phyloP scores from a whole-genome alignment of 2,888 invertebrate genomes.

The Scaptomyza polygonia region DNA sequence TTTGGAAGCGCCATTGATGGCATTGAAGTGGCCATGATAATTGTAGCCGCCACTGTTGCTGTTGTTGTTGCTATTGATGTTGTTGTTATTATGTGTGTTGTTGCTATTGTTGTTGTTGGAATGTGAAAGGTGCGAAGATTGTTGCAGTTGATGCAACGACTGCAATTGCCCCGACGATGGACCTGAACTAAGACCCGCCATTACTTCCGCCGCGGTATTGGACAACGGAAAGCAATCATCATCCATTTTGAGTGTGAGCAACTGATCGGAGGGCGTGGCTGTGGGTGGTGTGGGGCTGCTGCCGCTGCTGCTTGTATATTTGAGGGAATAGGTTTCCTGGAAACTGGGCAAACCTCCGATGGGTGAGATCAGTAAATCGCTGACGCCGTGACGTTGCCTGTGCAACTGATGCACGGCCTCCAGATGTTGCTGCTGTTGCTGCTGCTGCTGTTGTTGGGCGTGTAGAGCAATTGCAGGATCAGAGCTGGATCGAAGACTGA shows the following conservation, averaged over 20 bases:
- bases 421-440: slow-evolving; percentile 70
- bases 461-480: slow-evolving; percentile 84
- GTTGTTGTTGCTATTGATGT: slow-evolving; percentile 21
- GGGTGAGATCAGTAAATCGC: slow-evolving; percentile 71
- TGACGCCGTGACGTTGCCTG: slow-evolving; percentile 48
- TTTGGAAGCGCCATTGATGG: slow-evolving; percentile 74
- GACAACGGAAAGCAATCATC: slow-evolving; percentile 92
- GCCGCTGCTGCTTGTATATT: slow-evolving; percentile 86
- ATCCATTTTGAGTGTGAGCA: slow-evolving; percentile 92
- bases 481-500: slow-evolving; percentile 83
- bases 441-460: slow-evolving; percentile 68
- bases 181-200: slow-evolving; percentile 56
- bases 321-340: slow-evolving; percentile 94
- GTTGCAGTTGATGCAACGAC: slow-evolving; percentile 34
- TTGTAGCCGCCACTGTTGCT: slow-evolving; percentile 69
- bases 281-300: slow-evolving; percentile 62
- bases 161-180: slow-evolving; percentile 63
- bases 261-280: slow-evolving; percentile 67
- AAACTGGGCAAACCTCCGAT: slow-evolving; percentile 89
- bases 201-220: slow-evolving; percentile 68
- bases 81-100: slow-evolving; percentile 34
- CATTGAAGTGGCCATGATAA: slow-evolving; percentile 84
- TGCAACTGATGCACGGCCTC: slow-evolving; percentile 41
- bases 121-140: slow-evolving; percentile 46
- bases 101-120: slow-evolving; percentile 25